These are phyloP conservation scores for Pangasius djambal DNA, from an alignment of 2,797 vertebrate genomes.

Conservation along the genomic window DNA sequence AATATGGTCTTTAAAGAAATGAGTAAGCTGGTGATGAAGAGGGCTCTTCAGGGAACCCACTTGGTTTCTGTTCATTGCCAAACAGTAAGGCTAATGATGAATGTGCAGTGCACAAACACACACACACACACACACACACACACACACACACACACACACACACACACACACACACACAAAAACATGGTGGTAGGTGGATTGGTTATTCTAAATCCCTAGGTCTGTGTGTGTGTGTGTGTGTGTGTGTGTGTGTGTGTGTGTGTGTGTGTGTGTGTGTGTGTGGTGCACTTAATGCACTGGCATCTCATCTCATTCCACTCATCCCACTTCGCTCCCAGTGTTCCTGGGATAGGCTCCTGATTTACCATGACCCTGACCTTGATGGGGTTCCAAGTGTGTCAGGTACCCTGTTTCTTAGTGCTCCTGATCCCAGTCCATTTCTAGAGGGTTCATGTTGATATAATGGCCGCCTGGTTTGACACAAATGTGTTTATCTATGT, in stretches of 20 bases:
- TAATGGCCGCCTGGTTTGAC: neutral
- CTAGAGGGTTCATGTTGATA: neutral
- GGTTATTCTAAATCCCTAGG: neutral
- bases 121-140: too few species aligned
- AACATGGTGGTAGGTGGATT: neutral
- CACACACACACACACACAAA: neutral
- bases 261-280: neutral
- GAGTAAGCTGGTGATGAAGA: constrained; percentile 12
- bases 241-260: neutral
- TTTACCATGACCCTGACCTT: neutral
- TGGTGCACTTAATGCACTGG: neutral
- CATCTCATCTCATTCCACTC: neutral
- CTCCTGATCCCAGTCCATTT: neutral
- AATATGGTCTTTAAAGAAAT: neutral
- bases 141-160: neutral
- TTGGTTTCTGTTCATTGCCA: neutral
- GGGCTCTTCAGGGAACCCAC: neutral
- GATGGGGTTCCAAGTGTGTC: neutral
- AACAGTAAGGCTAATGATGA: neutral
- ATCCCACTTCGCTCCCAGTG: neutral
- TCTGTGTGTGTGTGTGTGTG: neutral
- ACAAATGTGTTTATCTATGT: neutral
- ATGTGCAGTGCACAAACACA: neutral
- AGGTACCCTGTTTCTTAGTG: neutral
- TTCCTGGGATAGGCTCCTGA: neutral